These are phyloP conservation scores for Globodera rostochiensis DNA, from an alignment of 1,140 invertebrate genomes.

Conservation along the genomic window DNA sequence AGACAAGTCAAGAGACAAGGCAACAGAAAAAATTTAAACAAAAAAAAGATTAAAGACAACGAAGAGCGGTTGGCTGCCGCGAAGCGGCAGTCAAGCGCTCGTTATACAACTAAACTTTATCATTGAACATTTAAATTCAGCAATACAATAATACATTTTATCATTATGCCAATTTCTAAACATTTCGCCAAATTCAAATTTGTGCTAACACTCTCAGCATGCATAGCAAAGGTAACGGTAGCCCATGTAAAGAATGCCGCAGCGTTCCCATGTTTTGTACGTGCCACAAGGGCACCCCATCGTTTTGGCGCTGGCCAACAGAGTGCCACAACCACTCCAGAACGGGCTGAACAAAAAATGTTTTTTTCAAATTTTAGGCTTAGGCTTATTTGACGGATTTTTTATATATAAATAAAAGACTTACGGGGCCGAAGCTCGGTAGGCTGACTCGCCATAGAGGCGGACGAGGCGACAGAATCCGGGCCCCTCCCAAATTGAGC, in stretches of 20 bases:
- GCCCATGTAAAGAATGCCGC: background rate
- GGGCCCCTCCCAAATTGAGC: conserved; percentile 13
- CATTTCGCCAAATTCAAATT: too few species aligned
- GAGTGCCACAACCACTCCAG: background rate
- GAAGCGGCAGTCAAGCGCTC: too few species aligned
- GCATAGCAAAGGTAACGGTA: background rate
- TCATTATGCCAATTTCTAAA: too few species aligned
- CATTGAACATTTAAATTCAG: too few species aligned
- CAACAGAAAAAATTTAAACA: too few species aligned
- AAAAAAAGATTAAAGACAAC: too few species aligned
- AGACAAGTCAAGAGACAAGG: too few species aligned
- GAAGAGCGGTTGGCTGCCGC: too few species aligned
- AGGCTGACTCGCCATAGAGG: conserved; percentile 6
- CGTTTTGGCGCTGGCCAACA: background rate
- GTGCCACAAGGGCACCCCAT: background rate
- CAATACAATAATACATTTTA: too few species aligned
- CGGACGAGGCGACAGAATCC: conserved; percentile 26
- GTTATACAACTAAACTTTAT: too few species aligned
- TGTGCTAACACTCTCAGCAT: background rate
- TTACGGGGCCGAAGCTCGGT: background rate
- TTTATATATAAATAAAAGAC: background rate
- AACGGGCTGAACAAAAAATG: background rate
- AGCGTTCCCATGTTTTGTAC: background rate
- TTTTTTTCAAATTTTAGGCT: too few species aligned
- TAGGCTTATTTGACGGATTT: too few species aligned